These are phyloP conservation scores for Tenebrosternarchus preto DNA, from an alignment of 2,113 vertebrate genomes.

Conservation along the genomic window DNA sequence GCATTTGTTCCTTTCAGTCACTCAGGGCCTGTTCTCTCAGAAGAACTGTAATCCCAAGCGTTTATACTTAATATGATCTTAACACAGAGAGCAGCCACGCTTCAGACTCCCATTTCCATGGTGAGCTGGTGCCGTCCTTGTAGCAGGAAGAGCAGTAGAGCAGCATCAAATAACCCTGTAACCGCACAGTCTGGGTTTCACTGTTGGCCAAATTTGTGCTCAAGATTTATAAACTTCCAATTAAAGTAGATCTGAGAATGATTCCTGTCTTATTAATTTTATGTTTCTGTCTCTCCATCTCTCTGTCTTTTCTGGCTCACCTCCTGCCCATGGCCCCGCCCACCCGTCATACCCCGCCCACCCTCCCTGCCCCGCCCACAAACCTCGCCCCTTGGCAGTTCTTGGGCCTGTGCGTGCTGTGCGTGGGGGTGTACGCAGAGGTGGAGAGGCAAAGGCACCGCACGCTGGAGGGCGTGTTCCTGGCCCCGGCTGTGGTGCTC, in stretches of 20 bases:
- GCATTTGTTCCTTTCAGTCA: neutral
- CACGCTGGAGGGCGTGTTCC: slow-evolving; percentile 85
- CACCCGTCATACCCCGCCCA: neutral
- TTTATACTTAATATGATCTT: neutral
- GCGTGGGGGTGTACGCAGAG: slow-evolving; percentile 85
- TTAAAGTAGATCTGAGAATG: no score
- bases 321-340: neutral
- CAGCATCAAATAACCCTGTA: no score
- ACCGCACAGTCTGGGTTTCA: no score
- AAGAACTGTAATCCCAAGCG: neutral
- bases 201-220: no score
- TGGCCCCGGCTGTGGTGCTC: slow-evolving; percentile 85
- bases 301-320: neutral
- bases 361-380: slow-evolving; percentile 1
- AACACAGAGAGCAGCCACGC: neutral
- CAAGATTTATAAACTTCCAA: no score
- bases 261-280: no score
- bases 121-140: no score
- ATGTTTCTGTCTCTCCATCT: no score
- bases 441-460: slow-evolving; percentile 85
- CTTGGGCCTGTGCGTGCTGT: slow-evolving; percentile 81
- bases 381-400: slow-evolving; percentile 68
- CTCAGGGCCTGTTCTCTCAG: neutral
- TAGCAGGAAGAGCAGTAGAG: no score
- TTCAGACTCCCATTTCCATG: no score